These are phyloP conservation scores for Xestia rhomboidea DNA, from an alignment of 2,888 invertebrate genomes.

Conservation along the genomic window DNA sequence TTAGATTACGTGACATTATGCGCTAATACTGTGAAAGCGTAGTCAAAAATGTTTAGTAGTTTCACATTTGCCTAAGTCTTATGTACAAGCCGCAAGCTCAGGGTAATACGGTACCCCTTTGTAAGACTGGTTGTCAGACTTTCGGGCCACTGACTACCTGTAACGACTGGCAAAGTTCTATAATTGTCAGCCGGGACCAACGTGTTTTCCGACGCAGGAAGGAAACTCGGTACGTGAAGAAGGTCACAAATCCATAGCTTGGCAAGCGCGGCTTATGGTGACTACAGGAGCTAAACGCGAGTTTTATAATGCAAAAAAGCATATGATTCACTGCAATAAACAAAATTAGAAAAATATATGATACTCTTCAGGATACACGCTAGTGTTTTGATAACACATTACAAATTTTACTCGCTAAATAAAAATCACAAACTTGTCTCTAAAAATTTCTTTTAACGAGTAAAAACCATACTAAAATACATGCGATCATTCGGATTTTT, in stretches of 20 bases:
- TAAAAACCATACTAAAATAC: too few relatives aligned
- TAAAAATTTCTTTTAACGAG: too few relatives aligned
- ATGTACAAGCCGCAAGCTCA: neutral
- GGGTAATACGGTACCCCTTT: neutral
- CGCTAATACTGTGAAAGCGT: neutral
- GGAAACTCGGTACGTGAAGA: neutral
- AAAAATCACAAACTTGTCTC: too few relatives aligned
- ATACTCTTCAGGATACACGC: too few relatives aligned
- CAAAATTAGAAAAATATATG: too few relatives aligned
- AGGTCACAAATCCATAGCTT: neutral
- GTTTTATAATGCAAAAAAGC: too few relatives aligned
- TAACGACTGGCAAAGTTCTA: neutral
- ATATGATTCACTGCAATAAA: too few relatives aligned
- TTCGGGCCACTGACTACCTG: neutral
- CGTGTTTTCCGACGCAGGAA: neutral
- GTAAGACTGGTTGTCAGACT: neutral
- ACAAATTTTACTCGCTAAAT: too few relatives aligned
- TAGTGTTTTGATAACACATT: too few relatives aligned
- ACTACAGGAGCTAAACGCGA: too few relatives aligned
- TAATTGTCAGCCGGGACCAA: neutral
- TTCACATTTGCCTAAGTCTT: neutral
- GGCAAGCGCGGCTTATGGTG: neutral
- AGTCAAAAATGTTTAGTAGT: neutral
- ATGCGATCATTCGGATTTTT: too few relatives aligned
- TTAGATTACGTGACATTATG: constrained; percentile 19